A percentile compares a stretch with the other conserved stretches of the same genome.
These are phyloP conservation scores for Passerina amoena DNA, from an alignment of 2,113 vertebrate species.

Conservation along the genomic window DNA sequence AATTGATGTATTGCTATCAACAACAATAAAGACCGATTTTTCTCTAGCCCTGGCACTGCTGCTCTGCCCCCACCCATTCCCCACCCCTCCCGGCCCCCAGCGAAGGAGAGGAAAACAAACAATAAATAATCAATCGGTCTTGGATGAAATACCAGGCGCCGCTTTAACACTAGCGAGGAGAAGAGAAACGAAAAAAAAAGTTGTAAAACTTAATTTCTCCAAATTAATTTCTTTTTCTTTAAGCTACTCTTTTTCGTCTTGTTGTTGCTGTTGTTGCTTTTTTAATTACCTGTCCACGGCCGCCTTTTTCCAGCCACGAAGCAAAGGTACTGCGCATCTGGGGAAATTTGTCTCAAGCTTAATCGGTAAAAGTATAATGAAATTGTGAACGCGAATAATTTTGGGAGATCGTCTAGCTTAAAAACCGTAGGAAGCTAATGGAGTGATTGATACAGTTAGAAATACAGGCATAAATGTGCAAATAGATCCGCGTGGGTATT, in stretches of 20 bases:
- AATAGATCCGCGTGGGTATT: background rate
- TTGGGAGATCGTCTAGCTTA: background rate
- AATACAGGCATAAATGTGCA: background rate
- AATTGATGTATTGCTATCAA: conserved; percentile 75
- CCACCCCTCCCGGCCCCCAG: conserved; percentile 46
- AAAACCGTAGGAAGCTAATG: background rate
- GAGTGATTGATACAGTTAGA: background rate
- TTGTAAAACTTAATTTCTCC: conserved; percentile 62
- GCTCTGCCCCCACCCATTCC: conserved; percentile 55
- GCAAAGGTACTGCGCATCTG: conserved; percentile 35
- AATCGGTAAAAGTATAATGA: conserved; percentile 41
- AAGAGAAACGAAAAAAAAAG: conserved; percentile 67
- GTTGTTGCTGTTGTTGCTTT: background rate
- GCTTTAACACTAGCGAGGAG: conserved; percentile 6
- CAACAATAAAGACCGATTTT: conserved; percentile 73
- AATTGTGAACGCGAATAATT: conserved; percentile 39
- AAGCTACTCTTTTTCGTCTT: conserved; percentile 20
- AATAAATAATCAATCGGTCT: conserved; percentile 69
- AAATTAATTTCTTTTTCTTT: conserved; percentile 26
- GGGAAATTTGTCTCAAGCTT: conserved; percentile 8
- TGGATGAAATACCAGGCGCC: conserved; percentile 1
- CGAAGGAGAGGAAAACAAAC: conserved; percentile 73
- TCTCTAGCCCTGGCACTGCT: conserved; percentile 54
- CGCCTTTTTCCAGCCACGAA: conserved; percentile 23
- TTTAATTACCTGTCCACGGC: conserved; percentile 25